Base-by-base conservation (phyloP, 2,888 invertebrate species). In the Galeopsomyia nigrocyanea region DNA sequence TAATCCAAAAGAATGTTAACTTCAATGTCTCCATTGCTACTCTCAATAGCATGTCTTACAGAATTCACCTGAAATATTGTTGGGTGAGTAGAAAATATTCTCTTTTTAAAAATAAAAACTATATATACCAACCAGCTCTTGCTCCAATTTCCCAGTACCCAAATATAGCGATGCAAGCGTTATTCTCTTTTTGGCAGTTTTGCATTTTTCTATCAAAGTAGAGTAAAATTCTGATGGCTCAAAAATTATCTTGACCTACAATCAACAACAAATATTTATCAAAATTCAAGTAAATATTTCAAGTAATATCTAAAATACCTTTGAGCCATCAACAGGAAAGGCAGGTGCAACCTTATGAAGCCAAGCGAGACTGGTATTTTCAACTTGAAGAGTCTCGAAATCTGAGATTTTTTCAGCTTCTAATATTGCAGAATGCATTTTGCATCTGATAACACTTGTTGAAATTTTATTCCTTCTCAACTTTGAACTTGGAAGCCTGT, bases 81-180 rank as follows among this genome's bases (percentile, higher is more conserved):
- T 13, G 7, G 39, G 2, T 39, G 39, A 39, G 1, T 1, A 39
- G 39, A 3, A 65, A 49, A 50, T 26, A 31, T 31, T 63, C n/a
- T n/a, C n/a, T 31, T n/a, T 47, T 58, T 13, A 64, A 57, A 13
- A 47, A 5, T 51, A 21, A 49, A 17, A 31, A 17, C 3, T 60
- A 49, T 17, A 62, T 53, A 60, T 63, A 50, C 64, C 62, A 83
- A 92, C 93, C 82, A 99, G 87, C 65, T 92, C 90, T 71, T 89
- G 88, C 87, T 99, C 99, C 78, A 96, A 87, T 19, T 89, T 84
- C 0, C 98, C 98, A 64, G 93, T 97, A 16, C 99, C 99, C 71
- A 99, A 88, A 84, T 99, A 99, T 14, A 99, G 88, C 74, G 99
- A 98, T 5, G 96, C 95, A 63, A 99, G 86, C 0, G 93, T 92